These are phyloP conservation scores for Heliconius himera DNA, from an alignment of 1,140 invertebrate species.

Conservation along the genomic window DNA sequence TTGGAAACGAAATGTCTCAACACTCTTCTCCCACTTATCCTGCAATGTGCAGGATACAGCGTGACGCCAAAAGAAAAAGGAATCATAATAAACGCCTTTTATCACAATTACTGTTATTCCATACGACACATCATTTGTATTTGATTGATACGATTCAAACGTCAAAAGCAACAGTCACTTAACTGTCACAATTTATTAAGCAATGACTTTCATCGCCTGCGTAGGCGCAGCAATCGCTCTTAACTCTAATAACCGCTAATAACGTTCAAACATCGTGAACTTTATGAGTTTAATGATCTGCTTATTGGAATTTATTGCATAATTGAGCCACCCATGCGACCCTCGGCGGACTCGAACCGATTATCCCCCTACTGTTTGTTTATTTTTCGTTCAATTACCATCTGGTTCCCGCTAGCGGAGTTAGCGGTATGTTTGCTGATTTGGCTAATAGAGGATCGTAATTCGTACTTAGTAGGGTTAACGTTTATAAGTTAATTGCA, in stretches of 20 bases:
- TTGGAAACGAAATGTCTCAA: no score
- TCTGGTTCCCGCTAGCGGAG: constrained; percentile 55
- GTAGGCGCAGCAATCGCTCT: constrained; percentile 35
- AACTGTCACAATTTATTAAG: constrained; percentile 27
- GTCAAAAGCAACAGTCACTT: background rate
- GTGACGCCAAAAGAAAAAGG: no score
- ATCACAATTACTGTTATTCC: background rate
- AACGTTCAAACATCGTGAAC: constrained; percentile 36
- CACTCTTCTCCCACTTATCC: no score
- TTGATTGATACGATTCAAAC: constrained; percentile 11
- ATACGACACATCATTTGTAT: background rate
- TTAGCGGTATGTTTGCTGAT: constrained; percentile 54
- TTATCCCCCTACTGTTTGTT: constrained; percentile 64
- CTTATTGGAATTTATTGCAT: constrained; percentile 76
- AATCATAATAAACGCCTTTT: background rate
- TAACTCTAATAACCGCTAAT: constrained; percentile 42
- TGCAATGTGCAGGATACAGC: no score
- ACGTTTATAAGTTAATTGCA: background rate
- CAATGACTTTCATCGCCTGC: constrained; percentile 28
- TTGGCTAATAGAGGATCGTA: constrained; percentile 43
- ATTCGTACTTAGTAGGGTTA: constrained; percentile 27
- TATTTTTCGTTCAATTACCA: constrained; percentile 74
- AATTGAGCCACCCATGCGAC: constrained; percentile 77
- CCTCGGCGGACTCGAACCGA: constrained; percentile 55
- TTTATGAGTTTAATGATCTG: constrained; percentile 52